These are phyloP conservation scores for Hippocampus comes DNA, from an alignment of 2,113 vertebrate species.

Conservation along the genomic window DNA sequence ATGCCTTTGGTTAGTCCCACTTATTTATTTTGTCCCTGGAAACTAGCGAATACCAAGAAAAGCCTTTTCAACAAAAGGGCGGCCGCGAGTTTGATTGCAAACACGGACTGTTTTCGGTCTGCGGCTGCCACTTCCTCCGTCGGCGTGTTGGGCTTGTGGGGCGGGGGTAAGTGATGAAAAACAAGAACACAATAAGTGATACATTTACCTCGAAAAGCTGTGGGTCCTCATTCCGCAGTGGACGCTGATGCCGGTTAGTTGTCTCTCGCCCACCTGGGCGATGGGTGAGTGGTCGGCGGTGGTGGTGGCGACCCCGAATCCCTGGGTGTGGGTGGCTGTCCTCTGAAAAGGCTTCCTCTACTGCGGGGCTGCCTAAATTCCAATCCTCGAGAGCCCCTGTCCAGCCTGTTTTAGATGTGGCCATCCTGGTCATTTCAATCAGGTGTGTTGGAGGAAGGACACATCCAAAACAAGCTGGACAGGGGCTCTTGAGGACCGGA, in stretches of 20 bases:
- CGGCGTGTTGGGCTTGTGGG: constrained; percentile 4
- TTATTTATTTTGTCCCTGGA: constrained; percentile 67
- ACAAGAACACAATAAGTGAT: constrained; percentile 37
- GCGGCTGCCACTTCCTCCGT: constrained; percentile 36
- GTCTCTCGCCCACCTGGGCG: background rate
- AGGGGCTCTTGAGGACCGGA: too few relatives aligned
- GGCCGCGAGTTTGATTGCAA: constrained; percentile 44
- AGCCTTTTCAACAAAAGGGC: constrained; percentile 47
- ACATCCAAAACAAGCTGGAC: too few relatives aligned
- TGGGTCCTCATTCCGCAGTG: background rate
- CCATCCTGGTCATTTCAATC: too few relatives aligned
- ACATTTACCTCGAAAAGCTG: constrained; percentile 6
- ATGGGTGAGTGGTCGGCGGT: background rate
- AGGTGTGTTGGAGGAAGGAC: too few relatives aligned
- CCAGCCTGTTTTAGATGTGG: too few relatives aligned
- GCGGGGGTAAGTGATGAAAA: constrained; percentile 9
- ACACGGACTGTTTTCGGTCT: constrained; percentile 37
- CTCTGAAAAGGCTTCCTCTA: too few relatives aligned
- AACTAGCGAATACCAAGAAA: constrained; percentile 58
- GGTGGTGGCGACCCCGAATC: too few relatives aligned
- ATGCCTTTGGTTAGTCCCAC: constrained; percentile 62
- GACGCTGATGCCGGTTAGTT: background rate
- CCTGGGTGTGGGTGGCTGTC: too few relatives aligned
- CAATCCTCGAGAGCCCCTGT: too few relatives aligned
- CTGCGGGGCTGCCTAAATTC: too few relatives aligned